Evolutionary conservation across 2,113 vertebrate genomes (phyloP).

Genomic region (Syngnathoides biaculeatus): DNA sequence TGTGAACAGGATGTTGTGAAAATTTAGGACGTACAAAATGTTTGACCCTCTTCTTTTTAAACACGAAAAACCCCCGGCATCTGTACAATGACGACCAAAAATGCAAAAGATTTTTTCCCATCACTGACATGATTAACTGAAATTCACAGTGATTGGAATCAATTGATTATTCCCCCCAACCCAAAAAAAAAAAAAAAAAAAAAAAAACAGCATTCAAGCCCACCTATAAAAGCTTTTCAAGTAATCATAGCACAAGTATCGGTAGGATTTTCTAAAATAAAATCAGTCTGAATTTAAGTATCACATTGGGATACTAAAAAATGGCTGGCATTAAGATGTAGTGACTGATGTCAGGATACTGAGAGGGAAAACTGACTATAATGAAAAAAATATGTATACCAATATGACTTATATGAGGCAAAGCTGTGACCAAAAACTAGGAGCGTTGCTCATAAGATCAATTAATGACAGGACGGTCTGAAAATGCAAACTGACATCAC

Average conservation of each 20-base stretch:
- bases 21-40: neutral
- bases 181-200: too few species aligned
- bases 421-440: neutral
- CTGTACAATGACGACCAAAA: neutral
- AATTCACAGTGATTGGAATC: neutral
- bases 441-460: too few species aligned
- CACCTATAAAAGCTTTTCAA: neutral
- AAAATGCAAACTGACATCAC: conserved; percentile 1
- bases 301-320: neutral
- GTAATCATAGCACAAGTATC: too few species aligned
- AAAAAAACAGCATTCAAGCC: neutral
- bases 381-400: neutral
- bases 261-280: too few species aligned
- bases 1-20: neutral
- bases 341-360: neutral
- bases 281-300: too few species aligned
- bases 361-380: neutral
- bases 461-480: too few species aligned
- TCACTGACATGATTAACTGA: neutral
- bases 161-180: neutral
- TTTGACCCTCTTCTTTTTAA: neutral
- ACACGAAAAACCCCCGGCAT: too few species aligned
- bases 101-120: neutral
- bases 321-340: neutral
- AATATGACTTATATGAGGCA: neutral